A percentile compares a stretch with the other conserved stretches of the same genome.
Evolutionary conservation across 2,888 invertebrate species (phyloP).

Genomic region (Perizoma affinitatum): DNA sequence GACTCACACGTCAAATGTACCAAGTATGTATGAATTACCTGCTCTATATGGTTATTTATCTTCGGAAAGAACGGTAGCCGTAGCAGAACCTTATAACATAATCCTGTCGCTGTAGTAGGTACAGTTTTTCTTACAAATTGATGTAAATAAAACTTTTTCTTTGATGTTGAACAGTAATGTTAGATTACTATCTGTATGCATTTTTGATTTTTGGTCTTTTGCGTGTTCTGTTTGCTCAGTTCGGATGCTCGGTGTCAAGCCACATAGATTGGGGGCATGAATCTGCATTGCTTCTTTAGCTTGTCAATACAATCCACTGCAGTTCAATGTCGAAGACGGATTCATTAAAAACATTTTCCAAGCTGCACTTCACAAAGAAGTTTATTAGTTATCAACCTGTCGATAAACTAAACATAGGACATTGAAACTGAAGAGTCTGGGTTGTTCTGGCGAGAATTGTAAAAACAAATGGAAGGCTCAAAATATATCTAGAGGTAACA

Average conservation of each 20-base stretch:
- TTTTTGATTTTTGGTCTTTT: conserved; percentile 26
- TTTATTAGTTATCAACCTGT: background rate
- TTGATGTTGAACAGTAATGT: conserved; percentile 15
- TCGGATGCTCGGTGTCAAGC: conserved; percentile 33
- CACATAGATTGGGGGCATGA: conserved; percentile 11
- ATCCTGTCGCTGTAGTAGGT: conserved; percentile 19
- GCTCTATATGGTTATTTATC: background rate
- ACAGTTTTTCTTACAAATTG: conserved; percentile 17
- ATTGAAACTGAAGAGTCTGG: conserved; percentile 1
- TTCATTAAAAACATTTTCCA: background rate
- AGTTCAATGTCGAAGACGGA: conserved; percentile 5
- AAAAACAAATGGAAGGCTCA: conserved; percentile 7
- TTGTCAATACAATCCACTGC: conserved; percentile 10
- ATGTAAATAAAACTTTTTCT: conserved; percentile 15
- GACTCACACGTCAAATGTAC: conserved; percentile 11
- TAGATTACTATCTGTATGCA: conserved; percentile 20
- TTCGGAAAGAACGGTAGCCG: conserved; percentile 11
- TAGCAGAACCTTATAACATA: conserved; percentile 11
- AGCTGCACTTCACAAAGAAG: conserved; percentile 6
- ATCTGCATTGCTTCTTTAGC: conserved; percentile 23
- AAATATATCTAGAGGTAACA: conserved; percentile 18
- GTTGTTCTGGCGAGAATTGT: conserved; percentile 3
- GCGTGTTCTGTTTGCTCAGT: conserved; percentile 40
- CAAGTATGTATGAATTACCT: conserved; percentile 24
- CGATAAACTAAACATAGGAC: conserved; percentile 2